These are phyloP conservation scores for Eurosta solidaginis DNA, from an alignment of 1,140 invertebrate genomes.

Conservation along the genomic window DNA sequence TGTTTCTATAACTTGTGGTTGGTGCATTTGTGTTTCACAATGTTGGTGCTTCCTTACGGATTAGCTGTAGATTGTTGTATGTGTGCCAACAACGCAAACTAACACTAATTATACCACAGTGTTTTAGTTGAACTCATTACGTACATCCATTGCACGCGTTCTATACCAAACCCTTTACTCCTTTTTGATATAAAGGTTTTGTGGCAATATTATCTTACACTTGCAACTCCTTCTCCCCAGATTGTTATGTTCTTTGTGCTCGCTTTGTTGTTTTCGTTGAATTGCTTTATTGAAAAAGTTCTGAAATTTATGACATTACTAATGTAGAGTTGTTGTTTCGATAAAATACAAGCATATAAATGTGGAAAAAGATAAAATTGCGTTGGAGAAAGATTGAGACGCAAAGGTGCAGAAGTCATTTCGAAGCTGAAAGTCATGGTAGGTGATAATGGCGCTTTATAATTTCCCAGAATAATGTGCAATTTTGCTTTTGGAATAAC, in stretches of 20 bases:
- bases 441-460: too few species aligned
- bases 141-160: neutral
- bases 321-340: neutral
- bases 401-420: too few species aligned
- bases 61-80: constrained; percentile 4
- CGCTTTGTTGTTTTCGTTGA: neutral
- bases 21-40: neutral
- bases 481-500: too few species aligned
- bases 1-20: neutral
- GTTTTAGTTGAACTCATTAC: constrained; percentile 17
- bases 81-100: constrained; percentile 4
- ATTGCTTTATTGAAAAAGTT: constrained; percentile 24
- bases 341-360: too few species aligned
- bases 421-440: too few species aligned
- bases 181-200: neutral
- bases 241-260: neutral
- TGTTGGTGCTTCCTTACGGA: neutral
- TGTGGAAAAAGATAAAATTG: too few species aligned
- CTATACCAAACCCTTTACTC: neutral
- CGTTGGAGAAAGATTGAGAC: too few species aligned
- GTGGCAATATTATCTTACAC: neutral
- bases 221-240: too few species aligned
- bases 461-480: too few species aligned
- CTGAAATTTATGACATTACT: constrained; percentile 20
- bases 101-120: constrained; percentile 26